These are phyloP conservation scores for Arrhopalites spinosus DNA, from an alignment of 2,888 invertebrate species.

Conservation along the genomic window DNA sequence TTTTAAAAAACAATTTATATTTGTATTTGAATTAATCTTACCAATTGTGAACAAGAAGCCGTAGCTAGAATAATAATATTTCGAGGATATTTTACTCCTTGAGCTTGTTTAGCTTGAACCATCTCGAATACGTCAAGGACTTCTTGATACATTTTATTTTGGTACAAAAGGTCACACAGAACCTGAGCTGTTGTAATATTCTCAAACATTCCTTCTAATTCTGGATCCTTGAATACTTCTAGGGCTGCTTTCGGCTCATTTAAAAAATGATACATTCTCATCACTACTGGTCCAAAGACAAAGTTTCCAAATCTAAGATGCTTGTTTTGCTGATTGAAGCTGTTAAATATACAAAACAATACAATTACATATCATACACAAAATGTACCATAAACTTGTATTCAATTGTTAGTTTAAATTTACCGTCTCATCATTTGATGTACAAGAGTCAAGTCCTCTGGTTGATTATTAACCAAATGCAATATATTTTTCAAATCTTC, in stretches of 20 bases:
- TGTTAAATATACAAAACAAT: slow-evolving; percentile 57
- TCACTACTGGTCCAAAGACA: slow-evolving; percentile 79
- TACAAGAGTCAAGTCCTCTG: slow-evolving; percentile 68
- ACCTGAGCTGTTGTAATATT: slow-evolving; percentile 72
- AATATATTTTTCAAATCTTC: slow-evolving; percentile 84
- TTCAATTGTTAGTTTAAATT: background rate
- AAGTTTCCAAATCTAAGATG: slow-evolving; percentile 78
- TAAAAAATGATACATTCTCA: slow-evolving; percentile 75
- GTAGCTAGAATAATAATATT: slow-evolving; percentile 70
- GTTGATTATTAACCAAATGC: slow-evolving; percentile 68
- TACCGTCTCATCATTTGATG: slow-evolving; percentile 74
- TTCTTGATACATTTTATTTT: slow-evolving; percentile 70
- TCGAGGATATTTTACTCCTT: slow-evolving; percentile 70
- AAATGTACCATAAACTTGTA: background rate
- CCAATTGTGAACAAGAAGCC: slow-evolving; percentile 78
- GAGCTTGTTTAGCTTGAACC: slow-evolving; percentile 67
- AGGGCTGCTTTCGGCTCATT: slow-evolving; percentile 72
- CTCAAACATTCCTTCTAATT: slow-evolving; percentile 71
- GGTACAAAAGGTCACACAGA: slow-evolving; percentile 73
- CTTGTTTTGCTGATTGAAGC: slow-evolving; percentile 72
- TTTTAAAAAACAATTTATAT: background rate
- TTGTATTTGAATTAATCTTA: slow-evolving; percentile 59
- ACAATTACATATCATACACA: background rate
- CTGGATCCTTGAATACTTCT: slow-evolving; percentile 68
- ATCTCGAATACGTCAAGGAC: slow-evolving; percentile 69